phyloP scores from a whole-genome alignment of 2,797 vertebrate species.

The Cynodonichthys magdalenae region DNA sequence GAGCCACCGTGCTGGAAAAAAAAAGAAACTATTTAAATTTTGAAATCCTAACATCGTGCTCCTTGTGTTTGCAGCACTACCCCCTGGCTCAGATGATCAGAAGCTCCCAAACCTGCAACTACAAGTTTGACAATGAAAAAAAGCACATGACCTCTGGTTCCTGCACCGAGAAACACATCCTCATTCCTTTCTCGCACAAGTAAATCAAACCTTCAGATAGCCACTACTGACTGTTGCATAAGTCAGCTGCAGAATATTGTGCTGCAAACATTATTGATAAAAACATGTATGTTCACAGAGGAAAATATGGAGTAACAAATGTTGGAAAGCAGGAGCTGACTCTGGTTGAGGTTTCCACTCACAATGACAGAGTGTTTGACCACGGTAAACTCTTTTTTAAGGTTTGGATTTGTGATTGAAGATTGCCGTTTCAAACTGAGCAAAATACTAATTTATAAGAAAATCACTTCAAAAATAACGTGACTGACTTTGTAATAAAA shows the following conservation, averaged over 20 bases:
- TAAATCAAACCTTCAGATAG: slow-evolving; percentile 65
- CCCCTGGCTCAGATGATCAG: slow-evolving; percentile 85
- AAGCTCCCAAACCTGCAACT: slow-evolving; percentile 91
- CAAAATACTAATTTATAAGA: too few relatives aligned
- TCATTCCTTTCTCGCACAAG: slow-evolving; percentile 90
- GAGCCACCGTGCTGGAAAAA: too few relatives aligned
- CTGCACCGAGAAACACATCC: slow-evolving; percentile 91
- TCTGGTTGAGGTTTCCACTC: slow-evolving; percentile 81
- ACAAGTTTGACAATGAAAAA: slow-evolving; percentile 87
- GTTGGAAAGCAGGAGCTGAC: slow-evolving; percentile 88
- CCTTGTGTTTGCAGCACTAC: slow-evolving; percentile 73
- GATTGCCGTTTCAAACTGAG: neutral
- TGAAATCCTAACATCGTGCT: neutral
- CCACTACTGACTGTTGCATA: neutral
- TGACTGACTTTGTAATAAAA: neutral
- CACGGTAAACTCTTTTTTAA: slow-evolving; percentile 75
- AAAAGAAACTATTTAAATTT: too few relatives aligned
- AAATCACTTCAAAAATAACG: too few relatives aligned
- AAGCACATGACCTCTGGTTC: slow-evolving; percentile 87
- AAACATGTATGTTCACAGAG: slow-evolving; percentile 67
- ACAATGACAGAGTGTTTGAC: slow-evolving; percentile 88
- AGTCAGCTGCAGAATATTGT: neutral
- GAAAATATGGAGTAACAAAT: slow-evolving; percentile 83
- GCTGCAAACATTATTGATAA: neutral
- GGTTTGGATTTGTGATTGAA: neutral